A percentile compares a stretch with the other conserved stretches of the same genome.
Evolutionary conservation across 2,888 invertebrate species (phyloP).

Genomic region (Hydroisotoma schaefferi): DNA sequence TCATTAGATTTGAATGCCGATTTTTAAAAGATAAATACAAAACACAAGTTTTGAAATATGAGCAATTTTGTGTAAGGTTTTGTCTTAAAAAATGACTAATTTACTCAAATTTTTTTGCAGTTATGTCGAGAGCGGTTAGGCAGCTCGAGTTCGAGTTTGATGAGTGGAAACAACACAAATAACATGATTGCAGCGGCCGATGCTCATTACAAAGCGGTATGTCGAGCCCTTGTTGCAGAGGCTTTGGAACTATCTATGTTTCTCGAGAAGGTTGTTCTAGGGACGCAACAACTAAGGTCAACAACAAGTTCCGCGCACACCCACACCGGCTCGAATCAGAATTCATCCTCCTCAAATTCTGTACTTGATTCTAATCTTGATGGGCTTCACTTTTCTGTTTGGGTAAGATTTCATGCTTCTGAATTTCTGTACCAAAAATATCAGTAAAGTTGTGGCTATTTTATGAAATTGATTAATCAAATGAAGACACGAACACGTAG

Average conservation of each 20-base stretch:
- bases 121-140: conserved; percentile 41
- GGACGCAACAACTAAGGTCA: conserved; percentile 54
- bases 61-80: too few species aligned
- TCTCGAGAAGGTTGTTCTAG: conserved; percentile 74
- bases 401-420: conserved; percentile 61
- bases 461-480: too few species aligned
- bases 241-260: conserved; percentile 85
- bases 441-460: too few species aligned
- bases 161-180: conserved; percentile 55
- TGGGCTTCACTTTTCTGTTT: conserved; percentile 81
- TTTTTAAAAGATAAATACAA: too few species aligned
- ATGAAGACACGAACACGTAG: too few species aligned
- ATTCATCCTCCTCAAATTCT: conserved; percentile 49
- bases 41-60: too few species aligned
- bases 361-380: conserved; percentile 68
- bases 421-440: too few species aligned
- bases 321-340: conserved; percentile 1
- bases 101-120: too few species aligned
- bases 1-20: too few species aligned
- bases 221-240: conserved; percentile 86
- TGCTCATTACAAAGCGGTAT: conserved; percentile 84
- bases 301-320: conserved; percentile 56
- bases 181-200: conserved; percentile 56
- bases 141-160: conserved; percentile 51
- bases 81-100: too few species aligned